Conservation (phyloP, 2,797 vertebrate species). For the Acanthornis magna region DNA sequence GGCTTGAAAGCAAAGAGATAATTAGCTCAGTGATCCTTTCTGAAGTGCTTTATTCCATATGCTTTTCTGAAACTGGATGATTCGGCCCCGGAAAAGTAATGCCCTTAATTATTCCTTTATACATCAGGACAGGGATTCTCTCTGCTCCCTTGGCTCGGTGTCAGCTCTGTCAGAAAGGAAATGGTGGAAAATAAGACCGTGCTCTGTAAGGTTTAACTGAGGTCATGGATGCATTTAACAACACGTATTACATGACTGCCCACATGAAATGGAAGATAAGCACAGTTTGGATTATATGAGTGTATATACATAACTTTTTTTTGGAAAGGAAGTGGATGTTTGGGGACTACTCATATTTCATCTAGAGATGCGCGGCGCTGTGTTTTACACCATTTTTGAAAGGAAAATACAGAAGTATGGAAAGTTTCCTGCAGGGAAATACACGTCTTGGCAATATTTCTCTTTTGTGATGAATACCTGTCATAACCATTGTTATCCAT, state of each 20-base stretch:
- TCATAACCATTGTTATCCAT: background rate
- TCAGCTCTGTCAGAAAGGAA: constrained; percentile 4
- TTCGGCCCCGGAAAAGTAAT: background rate
- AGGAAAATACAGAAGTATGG: background rate
- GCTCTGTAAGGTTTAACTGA: constrained; percentile 9
- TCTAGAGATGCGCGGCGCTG: background rate
- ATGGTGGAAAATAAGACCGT: background rate
- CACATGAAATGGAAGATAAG: background rate
- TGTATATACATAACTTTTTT: background rate
- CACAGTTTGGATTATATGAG: background rate
- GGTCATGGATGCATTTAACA: constrained; percentile 11
- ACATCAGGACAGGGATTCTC: background rate
- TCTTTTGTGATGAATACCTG: background rate
- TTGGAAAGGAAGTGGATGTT: background rate
- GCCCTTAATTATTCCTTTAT: constrained; percentile 5
- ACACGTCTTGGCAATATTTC: background rate
- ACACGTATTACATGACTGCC: background rate
- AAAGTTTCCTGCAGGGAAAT: background rate
- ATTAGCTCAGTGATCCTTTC: background rate
- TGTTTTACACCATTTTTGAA: background rate
- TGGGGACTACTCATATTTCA: background rate
- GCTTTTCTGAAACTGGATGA: background rate
- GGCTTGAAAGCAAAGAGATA: background rate
- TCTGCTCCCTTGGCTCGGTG: background rate
- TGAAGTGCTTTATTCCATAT: background rate